Evolutionary conservation across 2,797 vertebrate species (phyloP), one percentile per base, ranked within the genome.

Genomic region (Petrocephalus sullivani): DNA sequence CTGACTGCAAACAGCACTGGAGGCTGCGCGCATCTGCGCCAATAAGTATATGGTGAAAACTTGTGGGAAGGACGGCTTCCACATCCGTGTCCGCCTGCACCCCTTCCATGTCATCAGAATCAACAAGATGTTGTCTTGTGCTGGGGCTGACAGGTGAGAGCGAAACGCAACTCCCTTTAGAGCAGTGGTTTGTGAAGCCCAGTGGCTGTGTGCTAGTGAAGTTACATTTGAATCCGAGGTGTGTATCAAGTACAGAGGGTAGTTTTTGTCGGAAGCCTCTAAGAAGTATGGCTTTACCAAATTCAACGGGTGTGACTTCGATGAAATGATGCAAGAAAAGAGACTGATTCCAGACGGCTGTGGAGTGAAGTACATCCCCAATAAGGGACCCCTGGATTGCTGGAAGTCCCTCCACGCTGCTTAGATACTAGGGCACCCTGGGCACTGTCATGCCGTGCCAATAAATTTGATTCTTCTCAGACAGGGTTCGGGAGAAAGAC

Each of bases 31-130:
- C 88, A 98, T 98, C 93, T 98, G 97, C 67, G 97, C 97, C 87
- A 98, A 97, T 94, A 98, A 98, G 94, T 99, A 98, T 95, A 99
- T 98, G 97, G 97, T 99, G 93, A 98, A 98, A 94, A 98, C 97
- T 78, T 99, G 98, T 46, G 97, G 97, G 71, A 98, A 99, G 91
- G 97, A 98, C 67, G 97, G 97, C 0, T 99, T 98, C 94, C 97
- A 99, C 93, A 98, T 99, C 94, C 94, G 97, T 0, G 96, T 98
- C 91, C 95, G 97, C 0, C 97, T 98, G 89, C 97, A 98, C 89
- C 97, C 97, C 64, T 99, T 98, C 96, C 97, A 98, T 0, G 97
- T 98, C 90, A 97, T 98, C 93, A 96, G 97, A 56, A 98, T 98
- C 95, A 98, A 98, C 95, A 99, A 99, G 94, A 99, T 98, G 98